Conservation (phyloP, 2,888 invertebrate species). For the Julus scanicus region DNA sequence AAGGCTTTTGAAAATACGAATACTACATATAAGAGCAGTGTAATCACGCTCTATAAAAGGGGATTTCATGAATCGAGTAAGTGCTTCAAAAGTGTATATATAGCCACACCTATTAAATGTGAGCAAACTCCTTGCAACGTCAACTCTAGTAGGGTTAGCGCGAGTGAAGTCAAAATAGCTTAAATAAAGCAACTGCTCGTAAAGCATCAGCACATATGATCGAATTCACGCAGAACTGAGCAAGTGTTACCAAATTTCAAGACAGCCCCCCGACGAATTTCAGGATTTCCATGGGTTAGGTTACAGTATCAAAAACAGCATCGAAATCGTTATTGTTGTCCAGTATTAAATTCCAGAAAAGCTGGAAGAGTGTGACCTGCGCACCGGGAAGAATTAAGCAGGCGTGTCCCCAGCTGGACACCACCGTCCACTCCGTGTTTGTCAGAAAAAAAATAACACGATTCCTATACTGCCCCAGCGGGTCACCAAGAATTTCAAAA, state of each 20-base stretch:
- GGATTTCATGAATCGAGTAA: too few species aligned
- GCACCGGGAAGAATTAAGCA: neutral
- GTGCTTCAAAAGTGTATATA: too few species aligned
- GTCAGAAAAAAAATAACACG: neutral
- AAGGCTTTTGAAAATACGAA: too few species aligned
- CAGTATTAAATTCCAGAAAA: neutral
- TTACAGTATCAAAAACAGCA: conserved; percentile 18
- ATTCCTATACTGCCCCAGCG: neutral
- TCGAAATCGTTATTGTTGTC: conserved; percentile 10
- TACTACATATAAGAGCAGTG: too few species aligned
- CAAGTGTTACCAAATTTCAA: neutral
- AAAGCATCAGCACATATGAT: too few species aligned
- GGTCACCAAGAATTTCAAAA: neutral
- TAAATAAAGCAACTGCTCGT: too few species aligned
- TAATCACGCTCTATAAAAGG: too few species aligned
- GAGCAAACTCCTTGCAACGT: too few species aligned
- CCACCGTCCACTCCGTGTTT: neutral
- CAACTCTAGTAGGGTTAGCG: too few species aligned
- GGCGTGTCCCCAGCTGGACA: conserved; percentile 33
- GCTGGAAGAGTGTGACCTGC: neutral
- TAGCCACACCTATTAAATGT: too few species aligned
- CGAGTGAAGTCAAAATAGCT: too few species aligned
- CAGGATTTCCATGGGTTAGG: conserved; percentile 2
- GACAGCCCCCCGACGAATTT: neutral
- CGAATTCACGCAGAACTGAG: too few species aligned